Evolutionary conservation across 1,140 invertebrate genomes (phyloP), one percentile per base, ranked within the genome.

Genomic region (Coenobita brevimanus): DNA sequence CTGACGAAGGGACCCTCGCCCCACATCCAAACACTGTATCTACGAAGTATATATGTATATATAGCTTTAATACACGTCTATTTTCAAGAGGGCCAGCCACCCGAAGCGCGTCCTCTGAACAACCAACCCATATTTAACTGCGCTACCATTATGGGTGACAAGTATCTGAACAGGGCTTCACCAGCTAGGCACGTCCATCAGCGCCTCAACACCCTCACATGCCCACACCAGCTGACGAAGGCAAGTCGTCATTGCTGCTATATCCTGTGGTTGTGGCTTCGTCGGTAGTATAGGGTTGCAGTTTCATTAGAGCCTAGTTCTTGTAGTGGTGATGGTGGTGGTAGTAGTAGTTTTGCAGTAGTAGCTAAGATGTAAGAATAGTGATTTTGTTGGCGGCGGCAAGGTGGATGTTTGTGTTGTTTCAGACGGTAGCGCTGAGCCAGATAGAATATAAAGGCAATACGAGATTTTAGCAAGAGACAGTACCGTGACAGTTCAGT

Each of bases 91-190:
- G 84, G 73, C 84, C 76, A 69, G 76, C 84, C 84, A 86, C 84
- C 84, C 84, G 75, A 79, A 79, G 62, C 84, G 84, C 76, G 73
- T 79, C 84, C 84, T 75, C 78, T 67, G 84, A 79, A 86, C 84
- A 86, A 86, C 81, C 84, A 86, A 86, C 84, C 84, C 84, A 86
- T 86, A 24, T 80, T 67, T 79, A 86, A 86, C 84, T 78, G 84
- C 84, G 84, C 84, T 86, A 86, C 84, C 76, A 38, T 60, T 86
- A 80, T 46, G 54, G 84, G 76, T 57, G 76, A 79, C 73, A 38
- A 86, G 84, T 79, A 36, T 54, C 43, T 67, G 43, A 17, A 30
- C 60, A 69, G 81, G 81, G 80, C 41, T 46, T 33, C 46, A 27
- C 46, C 64, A 27, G 17, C 36, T 27, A 73, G 67, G 21, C 50